Evolutionary conservation across 2,797 vertebrate genomes (phyloP).

Genomic region (Artibeus jamaicensis): DNA sequence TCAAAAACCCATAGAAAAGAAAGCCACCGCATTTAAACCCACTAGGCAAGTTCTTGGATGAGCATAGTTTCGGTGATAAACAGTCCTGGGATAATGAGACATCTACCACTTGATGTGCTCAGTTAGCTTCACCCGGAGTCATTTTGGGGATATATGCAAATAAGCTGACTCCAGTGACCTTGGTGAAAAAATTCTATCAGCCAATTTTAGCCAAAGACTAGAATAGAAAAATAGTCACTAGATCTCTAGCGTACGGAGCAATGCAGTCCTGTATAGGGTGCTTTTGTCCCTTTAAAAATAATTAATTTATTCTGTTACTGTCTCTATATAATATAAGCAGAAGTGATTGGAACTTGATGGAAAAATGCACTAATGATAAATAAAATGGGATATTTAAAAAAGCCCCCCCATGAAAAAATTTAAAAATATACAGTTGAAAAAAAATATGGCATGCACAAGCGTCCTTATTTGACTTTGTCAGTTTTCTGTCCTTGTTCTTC

Average conservation of each 20-base stretch:
- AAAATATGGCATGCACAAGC: background rate
- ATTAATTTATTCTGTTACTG: background rate
- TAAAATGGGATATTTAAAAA: background rate
- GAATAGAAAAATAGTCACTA: background rate
- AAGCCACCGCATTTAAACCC: background rate
- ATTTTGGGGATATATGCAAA: background rate
- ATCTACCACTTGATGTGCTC: background rate
- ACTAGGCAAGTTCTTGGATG: background rate
- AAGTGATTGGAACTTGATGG: background rate
- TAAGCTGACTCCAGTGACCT: background rate
- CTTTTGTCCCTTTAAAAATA: background rate
- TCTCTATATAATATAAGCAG: background rate
- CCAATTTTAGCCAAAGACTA: background rate
- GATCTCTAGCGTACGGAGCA: background rate
- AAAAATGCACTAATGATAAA: background rate
- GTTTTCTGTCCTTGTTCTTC: background rate
- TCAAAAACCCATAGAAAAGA: conserved; percentile 21
- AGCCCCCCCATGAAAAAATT: background rate
- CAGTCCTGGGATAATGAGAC: background rate
- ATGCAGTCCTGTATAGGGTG: background rate
- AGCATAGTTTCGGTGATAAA: background rate
- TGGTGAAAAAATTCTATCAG: background rate
- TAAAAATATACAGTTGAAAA: background rate
- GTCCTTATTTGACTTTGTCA: background rate
- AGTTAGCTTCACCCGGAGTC: background rate